These are phyloP conservation scores for Glossosoma conforme DNA, from an alignment of 1,140 invertebrate species.

Conservation along the genomic window DNA sequence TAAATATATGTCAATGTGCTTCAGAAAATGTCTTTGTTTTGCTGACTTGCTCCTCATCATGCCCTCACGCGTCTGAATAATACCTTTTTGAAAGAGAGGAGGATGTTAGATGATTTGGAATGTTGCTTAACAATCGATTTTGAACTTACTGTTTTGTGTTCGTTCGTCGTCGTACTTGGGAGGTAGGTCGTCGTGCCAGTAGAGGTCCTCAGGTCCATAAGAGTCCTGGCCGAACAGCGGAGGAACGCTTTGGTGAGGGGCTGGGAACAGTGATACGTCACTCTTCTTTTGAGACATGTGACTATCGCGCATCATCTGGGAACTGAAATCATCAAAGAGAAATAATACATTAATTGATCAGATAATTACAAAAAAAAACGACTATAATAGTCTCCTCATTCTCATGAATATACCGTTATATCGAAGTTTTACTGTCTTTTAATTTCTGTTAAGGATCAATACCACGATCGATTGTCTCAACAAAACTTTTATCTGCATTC, in stretches of 20 bases:
- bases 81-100: neutral
- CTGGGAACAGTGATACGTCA: slow-evolving; percentile 19
- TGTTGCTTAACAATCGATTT: neutral
- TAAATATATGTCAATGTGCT: neutral
- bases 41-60: neutral
- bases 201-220: slow-evolving; percentile 11
- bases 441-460: too few relatives aligned
- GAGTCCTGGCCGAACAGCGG: slow-evolving; percentile 14
- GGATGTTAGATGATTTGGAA: neutral
- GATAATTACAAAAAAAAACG: too few relatives aligned
- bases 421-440: too few relatives aligned
- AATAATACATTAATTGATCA: too few relatives aligned
- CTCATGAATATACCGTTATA: too few relatives aligned
- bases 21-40: neutral
- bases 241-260: slow-evolving; percentile 20
- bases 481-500: too few relatives aligned
- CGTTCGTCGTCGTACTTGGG: slow-evolving; percentile 1
- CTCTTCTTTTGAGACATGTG: slow-evolving; percentile 16
- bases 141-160: slow-evolving; percentile 1
- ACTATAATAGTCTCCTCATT: too few relatives aligned
- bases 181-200: slow-evolving; percentile 11
- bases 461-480: too few relatives aligned
- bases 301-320: slow-evolving; percentile 4
- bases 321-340: slow-evolving; percentile 3
- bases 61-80: neutral